These are phyloP conservation scores for Uloborus diversus DNA, from an alignment of 1,140 invertebrate genomes.

Conservation along the genomic window DNA sequence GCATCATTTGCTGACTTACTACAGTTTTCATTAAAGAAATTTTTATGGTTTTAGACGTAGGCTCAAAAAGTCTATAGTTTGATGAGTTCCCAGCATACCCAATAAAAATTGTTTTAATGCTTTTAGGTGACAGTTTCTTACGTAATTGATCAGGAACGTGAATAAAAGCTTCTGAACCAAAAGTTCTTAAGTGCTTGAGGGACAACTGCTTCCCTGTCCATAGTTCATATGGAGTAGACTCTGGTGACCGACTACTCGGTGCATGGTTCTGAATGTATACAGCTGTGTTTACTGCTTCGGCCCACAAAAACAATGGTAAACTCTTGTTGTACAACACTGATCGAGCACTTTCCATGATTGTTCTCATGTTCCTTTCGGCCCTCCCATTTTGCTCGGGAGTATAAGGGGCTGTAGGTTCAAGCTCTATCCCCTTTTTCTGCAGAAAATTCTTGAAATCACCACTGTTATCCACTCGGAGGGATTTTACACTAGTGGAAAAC, in stretches of 20 bases:
- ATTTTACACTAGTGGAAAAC: slow-evolving; percentile 60
- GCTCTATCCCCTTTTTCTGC: background rate
- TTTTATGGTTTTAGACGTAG: too few species aligned
- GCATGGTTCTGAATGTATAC: slow-evolving; percentile 18
- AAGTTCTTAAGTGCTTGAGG: slow-evolving; percentile 29
- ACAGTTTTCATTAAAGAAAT: too few species aligned
- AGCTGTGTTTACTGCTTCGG: slow-evolving; percentile 32
- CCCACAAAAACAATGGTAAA: slow-evolving; percentile 24
- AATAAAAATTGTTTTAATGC: background rate
- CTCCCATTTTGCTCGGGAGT: slow-evolving; percentile 33
- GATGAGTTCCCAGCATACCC: too few species aligned
- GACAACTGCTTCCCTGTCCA: slow-evolving; percentile 17
- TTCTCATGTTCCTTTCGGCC: slow-evolving; percentile 17
- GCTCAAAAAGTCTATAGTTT: too few species aligned
- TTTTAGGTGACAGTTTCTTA: slow-evolving; percentile 15
- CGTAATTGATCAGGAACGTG: background rate
- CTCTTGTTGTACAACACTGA: slow-evolving; percentile 28
- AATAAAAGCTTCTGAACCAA: slow-evolving; percentile 28
- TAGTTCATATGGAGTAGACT: slow-evolving; percentile 34
- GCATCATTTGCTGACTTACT: too few species aligned
- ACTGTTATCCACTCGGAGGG: slow-evolving; percentile 65
- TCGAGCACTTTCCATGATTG: slow-evolving; percentile 35
- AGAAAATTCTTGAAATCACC: slow-evolving; percentile 31
- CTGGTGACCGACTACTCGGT: background rate
- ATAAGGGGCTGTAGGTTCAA: slow-evolving; percentile 15